These are phyloP conservation scores for Hemicrepidius hirtus DNA, from an alignment of 2,888 invertebrate species.

Conservation along the genomic window DNA sequence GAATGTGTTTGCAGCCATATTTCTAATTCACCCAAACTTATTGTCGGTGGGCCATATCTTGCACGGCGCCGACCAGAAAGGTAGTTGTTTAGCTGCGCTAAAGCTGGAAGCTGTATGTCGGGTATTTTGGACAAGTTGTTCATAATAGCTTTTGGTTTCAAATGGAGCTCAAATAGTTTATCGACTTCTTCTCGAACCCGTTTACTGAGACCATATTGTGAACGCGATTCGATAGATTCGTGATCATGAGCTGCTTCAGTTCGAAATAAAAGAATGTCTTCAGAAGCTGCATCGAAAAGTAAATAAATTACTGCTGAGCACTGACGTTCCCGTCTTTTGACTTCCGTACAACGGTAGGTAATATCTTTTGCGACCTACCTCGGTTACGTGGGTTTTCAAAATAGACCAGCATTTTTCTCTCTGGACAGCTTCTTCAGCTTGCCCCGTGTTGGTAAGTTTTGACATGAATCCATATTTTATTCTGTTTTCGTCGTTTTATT, in stretches of 20 bases:
- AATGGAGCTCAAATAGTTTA: slow-evolving; percentile 1
- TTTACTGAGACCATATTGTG: neutral
- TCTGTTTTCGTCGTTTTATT: slow-evolving; percentile 9
- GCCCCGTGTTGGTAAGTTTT: slow-evolving; percentile 12
- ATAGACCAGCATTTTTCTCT: slow-evolving; percentile 11
- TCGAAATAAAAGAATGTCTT: neutral
- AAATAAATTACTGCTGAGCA: neutral
- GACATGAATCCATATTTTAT: slow-evolving; percentile 18
- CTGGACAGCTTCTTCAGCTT: slow-evolving; percentile 26
- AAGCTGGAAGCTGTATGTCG: neutral
- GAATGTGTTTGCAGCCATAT: neutral
- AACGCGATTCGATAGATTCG: slow-evolving; percentile 5
- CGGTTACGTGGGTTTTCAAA: neutral
- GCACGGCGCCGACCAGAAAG: neutral
- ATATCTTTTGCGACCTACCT: slow-evolving; percentile 5
- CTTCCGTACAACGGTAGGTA: slow-evolving; percentile 1
- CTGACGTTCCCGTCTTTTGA: slow-evolving; percentile 1
- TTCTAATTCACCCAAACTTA: slow-evolving; percentile 27
- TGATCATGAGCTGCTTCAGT: slow-evolving; percentile 3
- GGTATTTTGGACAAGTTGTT: slow-evolving; percentile 21
- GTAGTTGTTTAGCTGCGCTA: neutral
- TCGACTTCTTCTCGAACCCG: neutral
- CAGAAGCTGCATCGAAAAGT: slow-evolving; percentile 14
- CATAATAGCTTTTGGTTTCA: slow-evolving; percentile 22
- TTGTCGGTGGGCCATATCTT: slow-evolving; percentile 14